These are phyloP conservation scores for Eugnorisma glareosa DNA, from an alignment of 2,888 invertebrate genomes.

Conservation along the genomic window DNA sequence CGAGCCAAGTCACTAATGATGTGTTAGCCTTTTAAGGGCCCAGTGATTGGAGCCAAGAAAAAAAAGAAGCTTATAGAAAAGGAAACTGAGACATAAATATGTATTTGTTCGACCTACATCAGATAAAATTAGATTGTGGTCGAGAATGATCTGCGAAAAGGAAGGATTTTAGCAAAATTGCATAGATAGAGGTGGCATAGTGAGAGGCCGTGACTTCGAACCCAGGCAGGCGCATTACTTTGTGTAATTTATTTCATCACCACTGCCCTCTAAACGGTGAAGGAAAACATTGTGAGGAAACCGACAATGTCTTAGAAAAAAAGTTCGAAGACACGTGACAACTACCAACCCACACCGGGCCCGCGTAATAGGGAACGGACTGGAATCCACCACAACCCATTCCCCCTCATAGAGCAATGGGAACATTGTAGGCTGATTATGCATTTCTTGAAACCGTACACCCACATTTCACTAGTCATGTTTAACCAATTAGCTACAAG, in stretches of 20 bases:
- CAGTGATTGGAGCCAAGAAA: conserved; percentile 42
- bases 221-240: not conserved
- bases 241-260: too few relatives aligned
- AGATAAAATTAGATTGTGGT: not conserved
- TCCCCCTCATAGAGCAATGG: too few relatives aligned
- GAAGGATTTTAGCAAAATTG: not conserved
- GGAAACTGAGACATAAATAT: conserved; percentile 52
- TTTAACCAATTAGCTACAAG: too few relatives aligned
- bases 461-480: too few relatives aligned
- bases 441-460: too few relatives aligned
- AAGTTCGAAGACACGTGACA: too few relatives aligned
- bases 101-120: conserved; percentile 51
- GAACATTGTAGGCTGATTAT: too few relatives aligned
- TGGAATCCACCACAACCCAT: too few relatives aligned
- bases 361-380: too few relatives aligned
- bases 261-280: not conserved
- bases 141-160: too few relatives aligned
- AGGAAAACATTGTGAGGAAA: not conserved
- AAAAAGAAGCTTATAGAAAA: conserved; percentile 40
- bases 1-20: conserved; percentile 48
- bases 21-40: conserved; percentile 46
- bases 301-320: too few relatives aligned
- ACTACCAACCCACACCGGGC: too few relatives aligned
- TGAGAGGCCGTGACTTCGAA: not conserved
- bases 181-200: not conserved